Base-by-base conservation (phyloP, 2,888 invertebrate genomes). In the Smittia aterrima region DNA sequence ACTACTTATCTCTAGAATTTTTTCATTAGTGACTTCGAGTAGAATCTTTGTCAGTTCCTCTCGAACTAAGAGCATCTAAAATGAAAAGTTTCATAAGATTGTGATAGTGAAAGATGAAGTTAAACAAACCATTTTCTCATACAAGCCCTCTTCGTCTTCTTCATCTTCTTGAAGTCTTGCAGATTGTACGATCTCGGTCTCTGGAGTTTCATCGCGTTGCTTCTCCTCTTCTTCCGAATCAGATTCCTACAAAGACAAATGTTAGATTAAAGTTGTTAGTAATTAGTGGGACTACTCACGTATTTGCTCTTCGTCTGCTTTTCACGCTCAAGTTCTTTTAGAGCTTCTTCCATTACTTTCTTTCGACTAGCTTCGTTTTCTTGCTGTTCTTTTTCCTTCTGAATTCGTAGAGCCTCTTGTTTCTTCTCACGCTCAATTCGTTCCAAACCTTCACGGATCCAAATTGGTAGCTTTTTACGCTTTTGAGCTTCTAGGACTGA, bases 371-470 rank as follows among this genome's bases (percentile, higher is more conserved):
- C 72, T 40, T 62, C 62, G 9, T 40, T 22, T 32, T 40, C 62
- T 62, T 54, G 38, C 38, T 38, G 38, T 58, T 20, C 13, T 9
- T 62, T 72, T 18, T 62, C 62, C 20, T 62, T 53, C 20, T 38
- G 38, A 13, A 62, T 22, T 4, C 72, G 13, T 4, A 11, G 38
- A 7, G 20, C n/a, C 58, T 72, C 72, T 16, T 16, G 6, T 72
- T 62, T 27, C 16, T 72, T 72, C n/a, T 62, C 58, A n/a, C 72
- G 32, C 25, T 62, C 47, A 18, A 72, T 72, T 22, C 54, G 54
- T 62, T 72, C 72, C 4, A 72, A 41, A n/a, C 72, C 72, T 62
- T 72, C 72, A 6, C 72, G 32, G n/a, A 72, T 72, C 72, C 72
- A 72, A n/a, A 41, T 16, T 22, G 72, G 72, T 13, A 72, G 22